Conservation (phyloP, 2,888 invertebrate genomes). For the Marasmarcha lunaedactyla region DNA sequence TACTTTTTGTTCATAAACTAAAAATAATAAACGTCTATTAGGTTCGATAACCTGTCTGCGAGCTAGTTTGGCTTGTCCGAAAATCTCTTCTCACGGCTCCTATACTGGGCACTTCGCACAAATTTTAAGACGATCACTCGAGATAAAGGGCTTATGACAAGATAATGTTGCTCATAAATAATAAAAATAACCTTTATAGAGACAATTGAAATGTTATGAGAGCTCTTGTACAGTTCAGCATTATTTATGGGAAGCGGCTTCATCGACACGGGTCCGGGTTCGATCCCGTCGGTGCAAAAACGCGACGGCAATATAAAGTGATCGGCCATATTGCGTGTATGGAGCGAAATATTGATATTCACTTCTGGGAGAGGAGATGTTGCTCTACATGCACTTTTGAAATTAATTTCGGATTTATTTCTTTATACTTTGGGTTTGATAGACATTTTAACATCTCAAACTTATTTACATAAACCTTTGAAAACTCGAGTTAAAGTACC, state of each 20-base stretch:
- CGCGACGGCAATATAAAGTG: slow-evolving; percentile 31
- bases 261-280: slow-evolving; percentile 39
- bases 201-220: slow-evolving; percentile 63
- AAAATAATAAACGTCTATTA: too few species aligned
- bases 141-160: background rate
- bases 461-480: too few species aligned
- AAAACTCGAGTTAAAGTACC: too few species aligned
- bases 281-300: slow-evolving; percentile 37
- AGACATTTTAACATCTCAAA: too few species aligned
- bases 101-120: too few species aligned
- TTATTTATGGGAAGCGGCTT: slow-evolving; percentile 45
- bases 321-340: slow-evolving; percentile 57
- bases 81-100: too few species aligned
- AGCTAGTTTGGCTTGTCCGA: too few species aligned
- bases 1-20: too few species aligned
- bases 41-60: too few species aligned
- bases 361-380: slow-evolving; percentile 11
- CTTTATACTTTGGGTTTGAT: too few species aligned
- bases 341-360: slow-evolving; percentile 44
- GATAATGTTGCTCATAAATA: slow-evolving; percentile 41
- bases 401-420: too few species aligned
- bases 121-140: background rate
- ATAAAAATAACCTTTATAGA: slow-evolving; percentile 49
- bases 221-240: slow-evolving; percentile 8
- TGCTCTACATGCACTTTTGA: slow-evolving; percentile 24